Evolutionary conservation across 1,140 invertebrate species (phyloP).

Genomic region (Eriosoma lanigerum): DNA sequence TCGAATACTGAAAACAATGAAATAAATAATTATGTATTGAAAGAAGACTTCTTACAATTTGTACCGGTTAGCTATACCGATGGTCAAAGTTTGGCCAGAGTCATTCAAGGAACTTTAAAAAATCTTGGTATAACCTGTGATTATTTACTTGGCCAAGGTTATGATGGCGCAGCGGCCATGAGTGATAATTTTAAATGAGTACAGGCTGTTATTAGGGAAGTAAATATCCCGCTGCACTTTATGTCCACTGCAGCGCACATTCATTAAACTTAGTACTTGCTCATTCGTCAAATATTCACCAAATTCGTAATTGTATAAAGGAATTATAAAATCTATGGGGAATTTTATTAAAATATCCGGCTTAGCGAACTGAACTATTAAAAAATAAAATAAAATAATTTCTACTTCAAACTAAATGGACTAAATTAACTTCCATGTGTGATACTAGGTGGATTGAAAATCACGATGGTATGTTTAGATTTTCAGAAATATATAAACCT

Average conservation of each 20-base stretch:
- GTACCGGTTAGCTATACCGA: constrained; percentile 54
- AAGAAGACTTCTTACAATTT: constrained; percentile 54
- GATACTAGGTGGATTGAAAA: background rate
- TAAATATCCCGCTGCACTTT: constrained; percentile 55
- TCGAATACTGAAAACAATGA: constrained; percentile 3
- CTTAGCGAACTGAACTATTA: background rate
- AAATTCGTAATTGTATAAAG: background rate
- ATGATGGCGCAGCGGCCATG: constrained; percentile 56
- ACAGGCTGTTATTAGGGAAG: constrained; percentile 56
- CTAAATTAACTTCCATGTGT: constrained; percentile 2
- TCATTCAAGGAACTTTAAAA: constrained; percentile 53
- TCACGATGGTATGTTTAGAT: background rate
- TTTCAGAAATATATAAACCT: constrained; percentile 9
- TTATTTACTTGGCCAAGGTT: constrained; percentile 56
- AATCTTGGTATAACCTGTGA: constrained; percentile 54
- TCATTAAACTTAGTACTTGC: constrained; percentile 56
- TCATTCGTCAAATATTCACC: constrained; percentile 1
- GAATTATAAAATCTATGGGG: background rate
- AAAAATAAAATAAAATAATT: constrained; percentile 10
- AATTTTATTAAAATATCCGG: background rate
- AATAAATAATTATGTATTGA: constrained; percentile 49
- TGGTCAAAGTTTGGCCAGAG: constrained; percentile 13
- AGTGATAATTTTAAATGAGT: constrained; percentile 56
- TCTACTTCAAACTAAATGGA: background rate
- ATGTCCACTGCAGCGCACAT: constrained; percentile 57